These are phyloP conservation scores for Xenus cinereus DNA, from an alignment of 2,113 vertebrate species.

Conservation along the genomic window DNA sequence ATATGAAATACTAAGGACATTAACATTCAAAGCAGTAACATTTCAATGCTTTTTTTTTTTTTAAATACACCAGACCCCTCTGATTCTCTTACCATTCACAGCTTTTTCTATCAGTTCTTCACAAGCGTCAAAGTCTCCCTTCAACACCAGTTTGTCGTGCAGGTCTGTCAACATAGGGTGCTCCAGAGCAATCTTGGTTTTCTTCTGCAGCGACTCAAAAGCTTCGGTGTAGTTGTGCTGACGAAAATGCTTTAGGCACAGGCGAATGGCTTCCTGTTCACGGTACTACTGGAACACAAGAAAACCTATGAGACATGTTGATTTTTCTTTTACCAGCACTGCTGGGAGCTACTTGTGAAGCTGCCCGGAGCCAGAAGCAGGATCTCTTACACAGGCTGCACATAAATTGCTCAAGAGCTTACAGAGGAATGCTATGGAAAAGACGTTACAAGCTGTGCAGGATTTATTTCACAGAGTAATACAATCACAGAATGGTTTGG, in stretches of 20 bases:
- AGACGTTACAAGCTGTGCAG: background rate
- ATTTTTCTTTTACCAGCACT: constrained; percentile 31
- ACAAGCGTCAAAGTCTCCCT: constrained; percentile 95
- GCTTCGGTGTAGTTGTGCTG: constrained; percentile 99
- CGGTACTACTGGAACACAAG: constrained; percentile 90
- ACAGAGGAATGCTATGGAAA: background rate
- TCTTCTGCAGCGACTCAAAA: constrained; percentile 99
- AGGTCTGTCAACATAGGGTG: constrained; percentile 97
- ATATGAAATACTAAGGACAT: background rate
- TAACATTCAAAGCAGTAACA: background rate
- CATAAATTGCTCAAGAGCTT: background rate
- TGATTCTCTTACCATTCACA: constrained; percentile 85
- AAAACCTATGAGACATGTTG: constrained; percentile 64
- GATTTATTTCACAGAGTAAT: background rate
- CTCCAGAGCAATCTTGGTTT: constrained; percentile 94
- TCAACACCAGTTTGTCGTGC: constrained; percentile 92
- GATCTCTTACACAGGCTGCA: rapidly evolving
- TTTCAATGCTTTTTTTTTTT: background rate
- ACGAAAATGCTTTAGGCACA: constrained; percentile 97
- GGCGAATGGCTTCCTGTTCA: constrained; percentile 99
- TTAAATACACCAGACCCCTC: background rate
- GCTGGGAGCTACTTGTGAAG: background rate
- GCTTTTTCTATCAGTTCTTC: constrained; percentile 98
- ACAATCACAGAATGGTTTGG: too few relatives aligned
- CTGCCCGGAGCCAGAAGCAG: background rate